Percentiles rank a stretch among this genome's conserved stretches.
Evolutionary conservation across 2,888 invertebrate species (phyloP).

Genomic region (Troides oblongomaculatus): DNA sequence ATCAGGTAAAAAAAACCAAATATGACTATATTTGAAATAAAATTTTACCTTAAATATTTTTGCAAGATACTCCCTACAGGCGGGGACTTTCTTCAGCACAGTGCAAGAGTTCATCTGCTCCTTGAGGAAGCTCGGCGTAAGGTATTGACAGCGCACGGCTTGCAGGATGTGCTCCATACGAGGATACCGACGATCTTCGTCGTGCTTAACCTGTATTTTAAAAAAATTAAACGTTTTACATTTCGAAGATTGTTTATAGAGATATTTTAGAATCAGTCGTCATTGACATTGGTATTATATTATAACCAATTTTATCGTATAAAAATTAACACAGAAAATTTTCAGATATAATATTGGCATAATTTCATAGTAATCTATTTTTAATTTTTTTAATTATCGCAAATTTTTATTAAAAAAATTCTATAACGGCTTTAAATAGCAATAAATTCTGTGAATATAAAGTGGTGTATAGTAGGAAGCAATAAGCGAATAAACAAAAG

Average conservation of each 20-base stretch:
- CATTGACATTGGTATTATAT: too few relatives aligned
- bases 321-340: too few relatives aligned
- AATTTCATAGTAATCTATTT: too few relatives aligned
- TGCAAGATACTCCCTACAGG: conserved; percentile 93
- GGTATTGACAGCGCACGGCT: conserved; percentile 94
- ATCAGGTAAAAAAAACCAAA: too few relatives aligned
- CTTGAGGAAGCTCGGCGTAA: conserved; percentile 93
- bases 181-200: conserved; percentile 89
- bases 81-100: conserved; percentile 91
- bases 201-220: conserved; percentile 82
- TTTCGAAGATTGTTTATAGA: not conserved
- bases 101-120: conserved; percentile 95
- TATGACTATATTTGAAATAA: not conserved
- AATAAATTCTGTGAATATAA: too few relatives aligned
- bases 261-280: not conserved
- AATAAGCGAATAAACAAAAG: too few relatives aligned
- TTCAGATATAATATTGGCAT: too few relatives aligned
- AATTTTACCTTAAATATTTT: conserved; percentile 88
- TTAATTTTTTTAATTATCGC: too few relatives aligned
- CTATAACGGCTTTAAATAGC: too few relatives aligned
- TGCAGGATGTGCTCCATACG: conserved; percentile 93
- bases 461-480: too few relatives aligned
- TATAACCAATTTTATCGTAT: too few relatives aligned
- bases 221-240: not conserved
- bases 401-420: too few relatives aligned